Base-by-base conservation (phyloP, 2,888 invertebrate species). In the Drosophila paracracens region DNA sequence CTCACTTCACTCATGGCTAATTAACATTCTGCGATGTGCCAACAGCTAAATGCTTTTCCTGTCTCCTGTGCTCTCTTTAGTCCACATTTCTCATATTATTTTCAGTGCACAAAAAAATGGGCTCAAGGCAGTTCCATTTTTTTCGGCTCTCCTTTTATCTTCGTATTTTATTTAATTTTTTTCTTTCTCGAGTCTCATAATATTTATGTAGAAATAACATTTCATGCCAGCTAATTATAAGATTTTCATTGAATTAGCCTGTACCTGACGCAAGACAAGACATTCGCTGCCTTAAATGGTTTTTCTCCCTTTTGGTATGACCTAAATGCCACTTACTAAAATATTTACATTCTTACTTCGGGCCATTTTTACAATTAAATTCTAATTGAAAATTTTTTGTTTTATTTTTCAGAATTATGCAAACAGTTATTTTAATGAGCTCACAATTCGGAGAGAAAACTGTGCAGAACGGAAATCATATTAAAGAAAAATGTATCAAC, bases 1-100 rank as follows among this genome's bases (percentile, higher is more conserved):
- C 70, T 70, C 74, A 72, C 78, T 80, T 73, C 71, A 80, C 82
- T 80, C 83, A 78, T 70, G 79, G 70, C 82, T 87, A 86, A 86
- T 86, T 86, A 87, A 82, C 85, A 87, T 87, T 83, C 71, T 78
- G 77, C 68, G 71, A 70, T 77, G 77, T 67, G 83, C 65, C 74
- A 81, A 66, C 70, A 74, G 75, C 70, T 57, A 66, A 65, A 51
- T 59, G 60, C 56, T 29, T 16, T 38, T 18, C n/a, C 27, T 11
- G 7, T 21, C 11, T 53, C 33, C 29, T 62, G 18, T 40, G 48
- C 52, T 25, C 48, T 21, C 33, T 29, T 54, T 50, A 67, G 62
- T 46, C 63, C 73, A 51, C 68, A 76, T 76, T 82, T 87, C 78
- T 70, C 74, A 71, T 61, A 38, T 54, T 52, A 38, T 59, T 74